Evolutionary conservation across 2,888 invertebrate species (phyloP).

Genomic region (Crocallis elinguaria): DNA sequence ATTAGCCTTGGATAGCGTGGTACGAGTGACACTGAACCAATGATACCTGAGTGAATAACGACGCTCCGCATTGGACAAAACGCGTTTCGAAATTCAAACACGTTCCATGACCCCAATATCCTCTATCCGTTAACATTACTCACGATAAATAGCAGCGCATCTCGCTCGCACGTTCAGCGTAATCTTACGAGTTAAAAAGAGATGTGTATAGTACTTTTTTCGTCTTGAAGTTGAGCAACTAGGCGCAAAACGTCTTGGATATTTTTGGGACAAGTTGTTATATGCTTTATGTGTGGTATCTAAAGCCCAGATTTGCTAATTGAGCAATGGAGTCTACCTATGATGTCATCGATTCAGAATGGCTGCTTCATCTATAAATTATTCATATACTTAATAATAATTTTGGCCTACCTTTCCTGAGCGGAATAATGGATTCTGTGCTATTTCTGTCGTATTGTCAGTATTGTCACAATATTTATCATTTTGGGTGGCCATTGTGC

Average conservation of each 20-base stretch:
- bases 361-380: constrained; percentile 23
- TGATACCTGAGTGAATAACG: constrained; percentile 64
- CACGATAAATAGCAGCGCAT: constrained; percentile 51
- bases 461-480: neutral
- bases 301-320: constrained; percentile 20
- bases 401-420: constrained; percentile 32
- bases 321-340: neutral
- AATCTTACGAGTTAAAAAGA: constrained; percentile 52
- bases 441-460: constrained; percentile 5
- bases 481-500: neutral
- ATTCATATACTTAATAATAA: constrained; percentile 26
- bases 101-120: constrained; percentile 81
- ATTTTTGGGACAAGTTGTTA: constrained; percentile 29
- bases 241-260: constrained; percentile 55
- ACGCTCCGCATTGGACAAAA: constrained; percentile 77
- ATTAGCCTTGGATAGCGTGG: constrained; percentile 47
- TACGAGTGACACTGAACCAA: constrained; percentile 70
- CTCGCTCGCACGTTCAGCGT: constrained; percentile 58
- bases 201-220: constrained; percentile 52
- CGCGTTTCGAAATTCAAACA: constrained; percentile 82
- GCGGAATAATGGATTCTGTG: constrained; percentile 15
- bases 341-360: constrained; percentile 28
- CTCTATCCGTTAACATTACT: constrained; percentile 48
- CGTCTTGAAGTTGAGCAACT: constrained; percentile 51
- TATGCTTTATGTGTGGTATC: constrained; percentile 20